Conservation (phyloP, 2,113 vertebrate species). For the Sapayoa aenigma region DNA sequence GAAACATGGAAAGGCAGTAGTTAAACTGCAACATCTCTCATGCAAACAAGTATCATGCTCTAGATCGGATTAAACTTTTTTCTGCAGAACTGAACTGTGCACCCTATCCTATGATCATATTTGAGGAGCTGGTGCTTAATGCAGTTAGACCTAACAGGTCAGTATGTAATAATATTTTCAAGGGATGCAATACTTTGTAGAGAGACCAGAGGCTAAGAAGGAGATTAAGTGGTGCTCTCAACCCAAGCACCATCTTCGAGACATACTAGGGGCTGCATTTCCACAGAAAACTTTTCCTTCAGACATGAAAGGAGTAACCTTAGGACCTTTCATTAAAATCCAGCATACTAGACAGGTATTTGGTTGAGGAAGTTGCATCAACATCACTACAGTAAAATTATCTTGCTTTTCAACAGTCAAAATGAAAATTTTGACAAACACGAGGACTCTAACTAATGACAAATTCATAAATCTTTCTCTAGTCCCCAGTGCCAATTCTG, state of each 20-base stretch:
- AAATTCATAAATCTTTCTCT: neutral
- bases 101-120: neutral
- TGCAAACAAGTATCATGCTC: neutral
- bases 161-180: neutral
- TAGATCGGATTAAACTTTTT: neutral
- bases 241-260: neutral
- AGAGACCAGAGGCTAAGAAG: neutral
- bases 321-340: neutral
- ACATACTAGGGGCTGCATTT: neutral
- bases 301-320: neutral
- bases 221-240: neutral
- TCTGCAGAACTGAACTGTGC: neutral
- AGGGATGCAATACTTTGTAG: neutral
- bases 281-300: neutral
- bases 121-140: neutral
- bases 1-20: neutral
- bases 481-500: neutral
- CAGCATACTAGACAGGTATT: neutral
- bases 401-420: neutral
- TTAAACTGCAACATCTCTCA: neutral
- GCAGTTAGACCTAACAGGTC: neutral
- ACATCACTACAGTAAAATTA: neutral
- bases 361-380: neutral
- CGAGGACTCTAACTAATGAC: neutral
- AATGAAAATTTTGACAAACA: neutral